These are phyloP conservation scores for Danionella cerebrum DNA, from an alignment of 2,113 vertebrate species.

Conservation along the genomic window DNA sequence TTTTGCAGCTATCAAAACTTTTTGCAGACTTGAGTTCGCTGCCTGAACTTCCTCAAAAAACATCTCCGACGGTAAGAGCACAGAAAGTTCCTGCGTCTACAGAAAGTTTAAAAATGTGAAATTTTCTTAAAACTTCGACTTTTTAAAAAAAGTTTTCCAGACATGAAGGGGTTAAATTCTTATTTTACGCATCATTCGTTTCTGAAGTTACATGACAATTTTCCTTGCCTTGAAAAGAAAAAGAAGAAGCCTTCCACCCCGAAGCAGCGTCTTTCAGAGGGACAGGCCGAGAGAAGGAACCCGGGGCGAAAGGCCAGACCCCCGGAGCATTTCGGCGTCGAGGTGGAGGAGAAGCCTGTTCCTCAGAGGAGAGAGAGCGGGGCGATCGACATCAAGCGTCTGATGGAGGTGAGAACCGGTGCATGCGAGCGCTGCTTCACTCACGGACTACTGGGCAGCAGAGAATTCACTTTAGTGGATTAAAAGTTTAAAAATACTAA, in stretches of 20 bases:
- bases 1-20: conserved; percentile 80
- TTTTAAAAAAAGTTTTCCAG: no score
- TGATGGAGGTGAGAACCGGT: conserved; percentile 63
- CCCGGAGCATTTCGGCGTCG: conserved; percentile 84
- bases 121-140: no score
- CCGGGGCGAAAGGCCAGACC: conserved; percentile 86
- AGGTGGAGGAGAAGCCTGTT: conserved; percentile 57
- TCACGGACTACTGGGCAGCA: no score
- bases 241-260: conserved; percentile 62
- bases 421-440: no score
- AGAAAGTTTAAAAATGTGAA: no score
- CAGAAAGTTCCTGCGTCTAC: no score
- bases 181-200: not conserved
- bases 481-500: no score
- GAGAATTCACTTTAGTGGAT: no score
- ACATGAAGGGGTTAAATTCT: no score
- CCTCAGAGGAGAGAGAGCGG: conserved; percentile 45
- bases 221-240: conserved; percentile 46
- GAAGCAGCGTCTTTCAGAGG: conserved; percentile 66
- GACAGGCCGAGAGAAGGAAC: conserved; percentile 74
- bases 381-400: conserved; percentile 61
- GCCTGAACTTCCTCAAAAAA: conserved; percentile 71
- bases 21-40: conserved; percentile 82
- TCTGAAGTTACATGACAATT: not conserved
- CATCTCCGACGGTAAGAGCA: conserved; percentile 69